Base-by-base conservation (phyloP, 2,888 invertebrate species). In the Philaethria dido region DNA sequence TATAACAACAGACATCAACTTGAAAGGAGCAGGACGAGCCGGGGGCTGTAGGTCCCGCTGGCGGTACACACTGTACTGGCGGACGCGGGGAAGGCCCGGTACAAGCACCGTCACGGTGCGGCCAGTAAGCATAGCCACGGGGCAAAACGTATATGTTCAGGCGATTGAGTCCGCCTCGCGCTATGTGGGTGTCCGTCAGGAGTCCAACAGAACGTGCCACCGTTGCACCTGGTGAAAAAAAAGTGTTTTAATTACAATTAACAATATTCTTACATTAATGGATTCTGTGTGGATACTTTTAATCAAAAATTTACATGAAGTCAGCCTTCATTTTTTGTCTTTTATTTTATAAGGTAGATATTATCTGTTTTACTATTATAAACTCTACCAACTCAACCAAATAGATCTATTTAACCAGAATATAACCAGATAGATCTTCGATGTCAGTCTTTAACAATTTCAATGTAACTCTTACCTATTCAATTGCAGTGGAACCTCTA, bases 121-220 rank as follows among this genome's bases (percentile, higher is more conserved):
- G 74, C 72, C 73, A 73, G 70, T 64, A 62, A 57, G 55, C 33
- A 70, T 70, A 68, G 70, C 70, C 64, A 25, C 42, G 33, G 54
- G 73, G 69, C 69, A 54, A 66, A 62, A 70, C 66, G 61, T 48
- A 57, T 72, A 66, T 64, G 73, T 76, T 85, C 86, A 87, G 66
- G 76, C 75, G 71, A 75, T 78, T 76, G 83, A 79, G 71, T 72
- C 78, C 67, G 70, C 80, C 71, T 64, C 82, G 80, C 83, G 78
- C 85, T 90, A 90, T 20, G 87, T 87, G 71, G 80, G 77, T 69
- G 90, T 79, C 76, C 93, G 94, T 94, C 95, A 94, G 86, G 96
- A 96, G 83, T 96, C 95, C 76, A 98, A 94, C 70, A 99, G 89
- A 42, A 98, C 96, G 87, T 99, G 98, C 99, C 98, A 99, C 64